Conservation (phyloP, 2,888 invertebrate species). For the Clepsis dumicolana region DNA sequence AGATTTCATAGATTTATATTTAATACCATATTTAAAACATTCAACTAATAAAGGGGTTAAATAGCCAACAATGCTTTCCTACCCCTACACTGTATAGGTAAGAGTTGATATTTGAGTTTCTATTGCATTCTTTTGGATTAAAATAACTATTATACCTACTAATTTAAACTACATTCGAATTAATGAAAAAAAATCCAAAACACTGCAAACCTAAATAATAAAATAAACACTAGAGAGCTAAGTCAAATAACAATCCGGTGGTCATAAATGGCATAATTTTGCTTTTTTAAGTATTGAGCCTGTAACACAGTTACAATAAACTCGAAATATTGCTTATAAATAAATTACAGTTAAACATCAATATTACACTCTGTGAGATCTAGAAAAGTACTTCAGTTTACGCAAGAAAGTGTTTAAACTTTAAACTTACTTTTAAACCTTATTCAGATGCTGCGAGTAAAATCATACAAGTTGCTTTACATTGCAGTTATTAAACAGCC, state of each 20-base stretch:
- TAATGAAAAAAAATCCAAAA: conserved; percentile 13
- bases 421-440: too few species aligned
- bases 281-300: conserved; percentile 50
- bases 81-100: background rate
- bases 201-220: conserved; percentile 30
- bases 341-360: conserved; percentile 29
- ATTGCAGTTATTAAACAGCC: too few species aligned
- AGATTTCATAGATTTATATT: conserved; percentile 4
- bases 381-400: background rate
- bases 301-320: conserved; percentile 34
- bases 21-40: conserved; percentile 20
- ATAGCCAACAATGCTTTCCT: background rate
- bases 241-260: conserved; percentile 59
- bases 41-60: conserved; percentile 21
- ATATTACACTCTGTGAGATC: background rate
- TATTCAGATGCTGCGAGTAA: too few species aligned
- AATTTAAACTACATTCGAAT: conserved; percentile 17
- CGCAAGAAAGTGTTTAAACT: too few species aligned
- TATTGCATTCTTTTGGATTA: conserved; percentile 32
- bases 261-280: conserved; percentile 55
- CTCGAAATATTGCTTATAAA: conserved; percentile 30
- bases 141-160: conserved; percentile 19
- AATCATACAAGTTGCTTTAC: too few species aligned
- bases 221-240: conserved; percentile 52
- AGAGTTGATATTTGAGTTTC: conserved; percentile 17